Evolutionary conservation across 2,113 vertebrate genomes (phyloP).

Genomic region (Nematolebias whitei): DNA sequence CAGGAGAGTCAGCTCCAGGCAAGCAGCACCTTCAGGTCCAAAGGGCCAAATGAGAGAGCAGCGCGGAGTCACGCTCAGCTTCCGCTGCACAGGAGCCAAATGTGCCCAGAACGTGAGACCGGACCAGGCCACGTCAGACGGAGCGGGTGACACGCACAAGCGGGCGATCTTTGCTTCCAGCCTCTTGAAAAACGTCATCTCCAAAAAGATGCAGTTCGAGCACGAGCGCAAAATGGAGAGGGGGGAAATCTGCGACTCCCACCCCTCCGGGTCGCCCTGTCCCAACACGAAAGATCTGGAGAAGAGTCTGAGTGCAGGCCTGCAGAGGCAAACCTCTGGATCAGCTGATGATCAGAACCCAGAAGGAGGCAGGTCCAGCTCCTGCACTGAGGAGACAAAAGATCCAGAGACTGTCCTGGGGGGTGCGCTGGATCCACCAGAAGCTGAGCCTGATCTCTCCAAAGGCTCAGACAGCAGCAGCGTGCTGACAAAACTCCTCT

Average conservation of each 20-base stretch:
- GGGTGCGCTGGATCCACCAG: constrained; percentile 76
- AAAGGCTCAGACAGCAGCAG: constrained; percentile 67
- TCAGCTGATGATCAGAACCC: constrained; percentile 66
- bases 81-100: constrained; percentile 76
- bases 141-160: constrained; percentile 77
- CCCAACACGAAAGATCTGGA: constrained; percentile 72
- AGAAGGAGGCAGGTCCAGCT: constrained; percentile 60
- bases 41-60: constrained; percentile 66
- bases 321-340: constrained; percentile 87
- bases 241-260: constrained; percentile 81
- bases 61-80: constrained; percentile 81
- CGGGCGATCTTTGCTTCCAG: constrained; percentile 92
- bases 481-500: constrained; percentile 89
- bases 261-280: constrained; percentile 36
- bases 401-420: constrained; percentile 76
- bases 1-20: constrained; percentile 49
- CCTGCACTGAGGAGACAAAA: constrained; percentile 74
- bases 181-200: constrained; percentile 94
- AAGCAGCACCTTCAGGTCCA: constrained; percentile 54
- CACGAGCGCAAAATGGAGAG: constrained; percentile 94
- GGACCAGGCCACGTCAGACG: constrained; percentile 59
- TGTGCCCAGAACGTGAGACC: constrained; percentile 66
- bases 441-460: constrained; percentile 15
- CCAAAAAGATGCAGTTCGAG: constrained; percentile 97
- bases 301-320: constrained; percentile 56